Evolutionary conservation across 2,888 invertebrate species (phyloP), one percentile per base, ranked within the genome.

Genomic region (Apodemia zela): DNA sequence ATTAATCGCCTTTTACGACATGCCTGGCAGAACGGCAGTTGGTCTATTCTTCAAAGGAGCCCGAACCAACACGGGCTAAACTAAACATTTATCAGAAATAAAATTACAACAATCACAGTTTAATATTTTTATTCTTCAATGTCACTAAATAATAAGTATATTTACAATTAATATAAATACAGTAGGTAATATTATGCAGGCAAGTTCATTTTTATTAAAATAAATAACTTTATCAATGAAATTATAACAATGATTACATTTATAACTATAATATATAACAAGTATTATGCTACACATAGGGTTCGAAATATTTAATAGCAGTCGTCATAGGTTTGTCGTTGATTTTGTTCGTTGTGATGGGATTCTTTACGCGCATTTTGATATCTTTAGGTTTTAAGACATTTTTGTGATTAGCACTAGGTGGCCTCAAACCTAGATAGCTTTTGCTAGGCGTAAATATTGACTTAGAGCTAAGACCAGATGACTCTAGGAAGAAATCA

Each of bases 401-500:
- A 74, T 93, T 95, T 75, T 95, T 95, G 76, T 96, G 96, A 79
- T 95, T 96, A 69, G 86, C 89, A 78, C 94, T 95, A 61, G 95
- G 92, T 64, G 95, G 92, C 71, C 95, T 81, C 72, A 87, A 69
- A 57, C 85, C 84, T 18, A 87, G 69, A 67, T 83, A 85, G 69
- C 78, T 78, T 71, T 83, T 89, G 69, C 70, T 85, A 38, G 88
- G 85, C 11, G 95, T 94, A 72, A 95, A 90, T 74, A 96, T 95
- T 58, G 96, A 95, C 84, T 96, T 96, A 69, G 95, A 95, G 84
- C 96, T 96, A 67, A 96, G 93, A 63, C 96, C 96, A 62, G 96
- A 96, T 21, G 95, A 94, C 81, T 96, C 96, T 61, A 96, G 85
- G 78, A 96, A 96, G 79, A 95, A 94, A 82, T 96, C 96, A 74